These are phyloP conservation scores for Plodia interpunctella DNA, from an alignment of 1,140 invertebrate genomes.

Conservation along the genomic window DNA sequence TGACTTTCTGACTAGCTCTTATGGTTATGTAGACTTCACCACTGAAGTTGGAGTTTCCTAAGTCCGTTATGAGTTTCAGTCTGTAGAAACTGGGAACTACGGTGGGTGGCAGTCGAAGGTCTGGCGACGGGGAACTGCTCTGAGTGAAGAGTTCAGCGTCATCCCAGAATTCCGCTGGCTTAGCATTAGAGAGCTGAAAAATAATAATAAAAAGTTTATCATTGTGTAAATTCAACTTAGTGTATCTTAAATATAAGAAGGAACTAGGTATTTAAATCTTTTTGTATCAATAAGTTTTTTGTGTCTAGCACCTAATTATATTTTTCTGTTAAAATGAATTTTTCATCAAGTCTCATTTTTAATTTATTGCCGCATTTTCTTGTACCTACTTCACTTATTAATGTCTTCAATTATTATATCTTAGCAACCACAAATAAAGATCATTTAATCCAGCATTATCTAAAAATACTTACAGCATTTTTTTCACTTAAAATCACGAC, in stretches of 20 bases:
- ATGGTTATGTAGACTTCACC: slow-evolving; percentile 80
- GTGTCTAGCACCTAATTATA: too few species aligned
- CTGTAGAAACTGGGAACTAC: slow-evolving; percentile 84
- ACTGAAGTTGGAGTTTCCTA: slow-evolving; percentile 79
- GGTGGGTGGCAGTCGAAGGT: slow-evolving; percentile 77
- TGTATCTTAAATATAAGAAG: too few species aligned
- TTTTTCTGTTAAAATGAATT: too few species aligned
- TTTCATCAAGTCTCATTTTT: too few species aligned
- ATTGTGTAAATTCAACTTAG: too few species aligned
- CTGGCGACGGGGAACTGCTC: slow-evolving; percentile 34
- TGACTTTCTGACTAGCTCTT: slow-evolving; percentile 54
- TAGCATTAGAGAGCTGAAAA: slow-evolving; percentile 49
- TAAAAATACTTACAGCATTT: slow-evolving; percentile 32
- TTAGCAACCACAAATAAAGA: too few species aligned
- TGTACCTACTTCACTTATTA: too few species aligned
- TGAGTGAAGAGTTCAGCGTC: slow-evolving; percentile 54
- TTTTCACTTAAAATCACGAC: slow-evolving; percentile 25
- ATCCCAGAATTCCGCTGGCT: slow-evolving; percentile 51
- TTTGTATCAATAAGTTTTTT: too few species aligned
- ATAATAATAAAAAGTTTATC: background rate
- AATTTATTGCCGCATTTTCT: too few species aligned
- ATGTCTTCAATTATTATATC: too few species aligned
- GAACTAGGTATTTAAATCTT: too few species aligned
- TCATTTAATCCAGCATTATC: background rate
- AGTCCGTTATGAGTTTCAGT: slow-evolving; percentile 80